These are phyloP conservation scores for Scaptomyza caliginosa DNA, from an alignment of 2,888 invertebrate genomes.

Conservation along the genomic window DNA sequence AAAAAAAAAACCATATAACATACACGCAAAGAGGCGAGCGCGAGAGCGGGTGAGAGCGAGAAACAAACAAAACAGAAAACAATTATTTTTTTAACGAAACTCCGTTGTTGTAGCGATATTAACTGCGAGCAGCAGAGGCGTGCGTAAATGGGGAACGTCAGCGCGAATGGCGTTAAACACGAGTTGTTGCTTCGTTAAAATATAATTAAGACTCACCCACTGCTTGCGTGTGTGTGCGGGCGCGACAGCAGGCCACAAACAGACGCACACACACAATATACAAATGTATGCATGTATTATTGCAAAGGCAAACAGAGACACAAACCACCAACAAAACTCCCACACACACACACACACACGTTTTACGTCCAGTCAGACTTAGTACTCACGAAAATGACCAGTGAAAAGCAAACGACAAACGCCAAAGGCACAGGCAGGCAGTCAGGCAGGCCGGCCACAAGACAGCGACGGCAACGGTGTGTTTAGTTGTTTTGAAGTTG, in stretches of 20 bases:
- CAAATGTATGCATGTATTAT: slow-evolving; percentile 2
- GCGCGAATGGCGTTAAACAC: slow-evolving; percentile 43
- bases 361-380: slow-evolving; percentile 36
- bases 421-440: background rate
- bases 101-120: slow-evolving; percentile 66
- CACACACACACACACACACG: slow-evolving; percentile 30
- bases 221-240: slow-evolving; percentile 58
- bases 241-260: slow-evolving; percentile 23
- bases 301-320: slow-evolving; percentile 26
- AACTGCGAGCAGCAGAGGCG: slow-evolving; percentile 56
- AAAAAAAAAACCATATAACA: slow-evolving; percentile 44
- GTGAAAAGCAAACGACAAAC: slow-evolving; percentile 57
- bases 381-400: slow-evolving; percentile 71
- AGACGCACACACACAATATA: background rate
- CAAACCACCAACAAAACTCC: slow-evolving; percentile 13
- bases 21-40: background rate
- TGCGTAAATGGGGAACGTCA: slow-evolving; percentile 41
- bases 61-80: slow-evolving; percentile 65
- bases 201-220: slow-evolving; percentile 76
- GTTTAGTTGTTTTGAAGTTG: slow-evolving; percentile 79
- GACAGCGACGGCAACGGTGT: slow-evolving; percentile 33
- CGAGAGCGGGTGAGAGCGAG: slow-evolving; percentile 27
- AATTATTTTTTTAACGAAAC: slow-evolving; percentile 67
- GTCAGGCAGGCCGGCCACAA: slow-evolving; percentile 7
- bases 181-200: slow-evolving; percentile 62